phyloP scores from a whole-genome alignment of 1,140 invertebrate species.

The Scaptomyza pallida region DNA sequence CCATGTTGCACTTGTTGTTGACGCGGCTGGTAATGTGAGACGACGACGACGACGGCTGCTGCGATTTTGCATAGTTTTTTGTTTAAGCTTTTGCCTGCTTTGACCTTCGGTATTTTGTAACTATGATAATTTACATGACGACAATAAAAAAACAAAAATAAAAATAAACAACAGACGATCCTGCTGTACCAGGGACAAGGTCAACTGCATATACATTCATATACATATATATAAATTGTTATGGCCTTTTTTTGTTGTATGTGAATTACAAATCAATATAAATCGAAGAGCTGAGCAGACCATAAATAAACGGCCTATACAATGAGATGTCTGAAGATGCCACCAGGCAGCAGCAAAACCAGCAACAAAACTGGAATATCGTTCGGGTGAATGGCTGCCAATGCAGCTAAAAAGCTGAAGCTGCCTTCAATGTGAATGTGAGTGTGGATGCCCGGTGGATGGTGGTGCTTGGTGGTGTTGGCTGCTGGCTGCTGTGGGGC shows the following conservation, averaged over 20 bases:
- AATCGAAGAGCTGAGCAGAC: slow-evolving; percentile 76
- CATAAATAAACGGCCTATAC: slow-evolving; percentile 71
- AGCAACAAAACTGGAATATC: slow-evolving; percentile 65
- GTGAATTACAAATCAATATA: slow-evolving; percentile 76
- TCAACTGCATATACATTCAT: slow-evolving; percentile 69
- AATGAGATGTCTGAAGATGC: slow-evolving; percentile 76
- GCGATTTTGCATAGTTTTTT: slow-evolving; percentile 33
- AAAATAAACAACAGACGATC: slow-evolving; percentile 21
- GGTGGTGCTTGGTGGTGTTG: slow-evolving; percentile 8
- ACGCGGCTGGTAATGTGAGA: slow-evolving; percentile 44
- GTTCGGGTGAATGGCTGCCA: slow-evolving; percentile 70
- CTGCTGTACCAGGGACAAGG: slow-evolving; percentile 61
- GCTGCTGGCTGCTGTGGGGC: slow-evolving; percentile 55
- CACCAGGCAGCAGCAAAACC: slow-evolving; percentile 34
- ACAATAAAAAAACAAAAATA: slow-evolving; percentile 16
- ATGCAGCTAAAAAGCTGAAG: not conserved
- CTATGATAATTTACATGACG: slow-evolving; percentile 50
- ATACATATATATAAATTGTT: slow-evolving; percentile 21
- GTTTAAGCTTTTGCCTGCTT: slow-evolving; percentile 12
- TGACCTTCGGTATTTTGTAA: slow-evolving; percentile 69
- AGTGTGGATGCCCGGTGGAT: slow-evolving; percentile 33
- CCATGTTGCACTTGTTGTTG: slow-evolving; percentile 47
- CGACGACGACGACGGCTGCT: slow-evolving; percentile 12
- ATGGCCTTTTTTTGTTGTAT: slow-evolving; percentile 50
- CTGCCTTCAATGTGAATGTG: slow-evolving; percentile 13